Percentiles rank a stretch among this genome's conserved stretches.
Conservation (phyloP, 2,113 vertebrate species). For the Ploceus nigricollis region DNA sequence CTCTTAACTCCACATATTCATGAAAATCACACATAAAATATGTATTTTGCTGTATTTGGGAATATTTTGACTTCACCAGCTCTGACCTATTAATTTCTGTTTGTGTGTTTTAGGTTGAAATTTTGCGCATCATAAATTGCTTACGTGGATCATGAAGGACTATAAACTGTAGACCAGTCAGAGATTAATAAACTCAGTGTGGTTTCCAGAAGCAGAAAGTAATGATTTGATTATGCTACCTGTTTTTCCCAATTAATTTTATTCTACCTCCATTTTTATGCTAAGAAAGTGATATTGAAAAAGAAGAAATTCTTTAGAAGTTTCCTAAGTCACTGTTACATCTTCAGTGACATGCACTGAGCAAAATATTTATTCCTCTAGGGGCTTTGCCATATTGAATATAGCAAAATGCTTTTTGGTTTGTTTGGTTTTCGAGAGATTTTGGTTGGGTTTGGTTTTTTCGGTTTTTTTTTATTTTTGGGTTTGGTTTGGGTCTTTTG, state of each 20-base stretch:
- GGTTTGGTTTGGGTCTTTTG: too few relatives aligned
- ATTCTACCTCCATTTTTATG: neutral
- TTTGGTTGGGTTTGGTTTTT: neutral
- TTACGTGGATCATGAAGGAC: neutral
- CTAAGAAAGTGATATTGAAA: neutral
- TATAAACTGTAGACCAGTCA: neutral
- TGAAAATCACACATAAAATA: neutral
- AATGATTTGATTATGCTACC: neutral
- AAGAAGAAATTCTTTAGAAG: neutral
- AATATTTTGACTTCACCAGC: neutral
- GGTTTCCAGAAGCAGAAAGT: neutral
- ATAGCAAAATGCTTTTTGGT: neutral
- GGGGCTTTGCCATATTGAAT: neutral
- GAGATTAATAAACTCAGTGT: neutral
- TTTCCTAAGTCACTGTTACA: neutral
- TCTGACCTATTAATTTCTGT: neutral
- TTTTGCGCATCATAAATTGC: neutral
- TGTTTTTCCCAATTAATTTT: neutral
- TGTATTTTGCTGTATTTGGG: neutral
- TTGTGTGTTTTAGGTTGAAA: neutral
- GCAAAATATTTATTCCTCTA: neutral
- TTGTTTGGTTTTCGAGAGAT: neutral
- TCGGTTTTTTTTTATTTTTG: neutral
- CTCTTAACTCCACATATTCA: neutral
- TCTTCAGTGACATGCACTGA: neutral